A percentile compares a stretch with the other conserved stretches of the same genome.
These are phyloP conservation scores for Drosophila bunnanda DNA, from an alignment of 2,888 invertebrate species.

Conservation along the genomic window DNA sequence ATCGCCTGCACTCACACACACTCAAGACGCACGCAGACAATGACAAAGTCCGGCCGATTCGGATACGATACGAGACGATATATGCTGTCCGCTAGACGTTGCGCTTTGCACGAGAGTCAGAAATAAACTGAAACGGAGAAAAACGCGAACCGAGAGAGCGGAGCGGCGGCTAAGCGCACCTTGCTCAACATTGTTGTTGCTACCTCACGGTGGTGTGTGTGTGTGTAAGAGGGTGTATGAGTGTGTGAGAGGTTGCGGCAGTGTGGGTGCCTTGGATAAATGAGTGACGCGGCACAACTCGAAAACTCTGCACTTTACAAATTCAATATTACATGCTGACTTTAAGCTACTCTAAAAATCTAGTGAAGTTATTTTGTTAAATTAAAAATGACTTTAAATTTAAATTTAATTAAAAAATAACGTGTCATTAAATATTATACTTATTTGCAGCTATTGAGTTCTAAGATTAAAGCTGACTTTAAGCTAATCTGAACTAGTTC, in stretches of 20 bases:
- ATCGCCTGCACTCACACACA: constrained; percentile 26
- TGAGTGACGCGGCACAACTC: constrained; percentile 42
- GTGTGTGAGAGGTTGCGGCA: constrained; percentile 39
- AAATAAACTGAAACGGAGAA: constrained; percentile 79
- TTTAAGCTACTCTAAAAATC: constrained; percentile 5
- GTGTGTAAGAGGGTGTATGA: background rate
- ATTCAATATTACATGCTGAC: background rate
- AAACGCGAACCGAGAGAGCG: constrained; percentile 50
- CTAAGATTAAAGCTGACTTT: background rate
- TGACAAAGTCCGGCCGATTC: constrained; percentile 30
- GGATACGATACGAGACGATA: constrained; percentile 50
- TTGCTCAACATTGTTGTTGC: constrained; percentile 73
- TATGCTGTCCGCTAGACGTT: constrained; percentile 71
- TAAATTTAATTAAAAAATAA: background rate
- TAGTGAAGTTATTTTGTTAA: no score
- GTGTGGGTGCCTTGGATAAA: constrained; percentile 56
- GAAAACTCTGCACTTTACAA: constrained; percentile 35
- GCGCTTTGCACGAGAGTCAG: constrained; percentile 82
- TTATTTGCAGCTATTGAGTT: background rate
- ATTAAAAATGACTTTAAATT: background rate
- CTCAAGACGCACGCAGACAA: constrained; percentile 43
- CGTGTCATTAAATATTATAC: background rate
- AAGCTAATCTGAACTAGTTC: no score
- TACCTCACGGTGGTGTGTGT: constrained; percentile 22
- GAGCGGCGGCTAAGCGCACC: constrained; percentile 76